These are phyloP conservation scores for Rynchops niger DNA, from an alignment of 2,113 vertebrate genomes.

Conservation along the genomic window DNA sequence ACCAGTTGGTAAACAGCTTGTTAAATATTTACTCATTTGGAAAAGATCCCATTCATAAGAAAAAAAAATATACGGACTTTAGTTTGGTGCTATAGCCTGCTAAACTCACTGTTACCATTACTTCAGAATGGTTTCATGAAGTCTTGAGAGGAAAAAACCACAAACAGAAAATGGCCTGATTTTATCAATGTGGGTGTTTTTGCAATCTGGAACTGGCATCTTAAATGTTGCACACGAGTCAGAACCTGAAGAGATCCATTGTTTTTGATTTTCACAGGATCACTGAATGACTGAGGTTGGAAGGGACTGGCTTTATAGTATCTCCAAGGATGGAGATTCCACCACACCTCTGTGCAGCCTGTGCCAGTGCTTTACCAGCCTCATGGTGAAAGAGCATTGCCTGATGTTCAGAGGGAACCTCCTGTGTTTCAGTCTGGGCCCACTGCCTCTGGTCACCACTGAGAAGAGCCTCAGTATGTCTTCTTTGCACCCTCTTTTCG, in stretches of 20 bases:
- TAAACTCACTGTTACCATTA: neutral
- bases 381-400: fast-evolving
- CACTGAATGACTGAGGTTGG: neutral
- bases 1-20: conserved; percentile 42
- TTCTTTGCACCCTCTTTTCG: neutral
- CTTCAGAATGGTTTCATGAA: neutral
- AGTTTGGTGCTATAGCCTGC: neutral
- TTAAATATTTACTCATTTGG: conserved; percentile 32
- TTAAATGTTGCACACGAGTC: neutral
- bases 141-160: neutral
- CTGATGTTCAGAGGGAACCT: neutral
- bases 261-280: neutral
- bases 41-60: neutral
- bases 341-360: neutral
- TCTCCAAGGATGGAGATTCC: neutral
- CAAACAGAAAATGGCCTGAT: neutral
- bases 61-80: neutral
- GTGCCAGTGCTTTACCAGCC: neutral
- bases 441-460: neutral
- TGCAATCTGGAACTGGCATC: neutral
- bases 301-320: neutral
- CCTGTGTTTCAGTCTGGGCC: neutral
- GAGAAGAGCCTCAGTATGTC: neutral
- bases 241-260: neutral
- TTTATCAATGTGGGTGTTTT: neutral